Evolutionary conservation across 2,888 invertebrate genomes (phyloP).

Genomic region (Mimachlamys varia): DNA sequence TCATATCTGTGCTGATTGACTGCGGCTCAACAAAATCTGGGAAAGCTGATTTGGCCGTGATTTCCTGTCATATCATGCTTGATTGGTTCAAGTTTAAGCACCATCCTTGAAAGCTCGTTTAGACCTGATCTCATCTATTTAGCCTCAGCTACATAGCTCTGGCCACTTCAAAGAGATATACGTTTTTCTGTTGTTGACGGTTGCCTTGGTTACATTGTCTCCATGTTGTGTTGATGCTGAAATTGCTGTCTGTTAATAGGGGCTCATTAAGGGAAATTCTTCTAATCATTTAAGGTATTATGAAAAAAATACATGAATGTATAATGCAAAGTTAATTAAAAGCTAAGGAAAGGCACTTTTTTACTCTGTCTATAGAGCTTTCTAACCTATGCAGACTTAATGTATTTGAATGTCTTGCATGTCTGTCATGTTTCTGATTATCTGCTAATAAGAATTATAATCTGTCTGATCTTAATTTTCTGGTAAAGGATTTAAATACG

Average conservation of each 20-base stretch:
- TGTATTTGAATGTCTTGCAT: too few relatives aligned
- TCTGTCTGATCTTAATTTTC: too few relatives aligned
- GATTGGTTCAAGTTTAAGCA: slow-evolving; percentile 36
- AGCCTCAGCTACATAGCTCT: slow-evolving; percentile 18
- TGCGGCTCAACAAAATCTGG: not conserved
- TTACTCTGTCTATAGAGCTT: not conserved
- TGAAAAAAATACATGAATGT: not conserved
- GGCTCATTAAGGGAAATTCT: slow-evolving; percentile 28
- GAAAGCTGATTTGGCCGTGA: slow-evolving; percentile 1
- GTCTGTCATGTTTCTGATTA: too few relatives aligned
- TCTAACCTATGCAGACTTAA: too few relatives aligned
- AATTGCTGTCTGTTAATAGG: not conserved
- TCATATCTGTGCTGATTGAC: not conserved
- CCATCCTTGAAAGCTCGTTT: slow-evolving; percentile 33
- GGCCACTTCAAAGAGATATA: slow-evolving; percentile 30
- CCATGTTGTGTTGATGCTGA: slow-evolving; percentile 14
- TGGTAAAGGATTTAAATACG: too few relatives aligned
- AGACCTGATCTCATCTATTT: slow-evolving; percentile 31
- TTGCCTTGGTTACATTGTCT: slow-evolving; percentile 31
- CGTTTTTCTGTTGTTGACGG: slow-evolving; percentile 21
- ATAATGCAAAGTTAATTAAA: not conserved
- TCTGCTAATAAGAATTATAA: too few relatives aligned
- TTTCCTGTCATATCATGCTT: slow-evolving; percentile 26
- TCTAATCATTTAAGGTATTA: not conserved
- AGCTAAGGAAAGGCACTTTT: not conserved